Evolutionary conservation across 2,888 invertebrate species (phyloP).

Genomic region (Ernsta delagoae): DNA sequence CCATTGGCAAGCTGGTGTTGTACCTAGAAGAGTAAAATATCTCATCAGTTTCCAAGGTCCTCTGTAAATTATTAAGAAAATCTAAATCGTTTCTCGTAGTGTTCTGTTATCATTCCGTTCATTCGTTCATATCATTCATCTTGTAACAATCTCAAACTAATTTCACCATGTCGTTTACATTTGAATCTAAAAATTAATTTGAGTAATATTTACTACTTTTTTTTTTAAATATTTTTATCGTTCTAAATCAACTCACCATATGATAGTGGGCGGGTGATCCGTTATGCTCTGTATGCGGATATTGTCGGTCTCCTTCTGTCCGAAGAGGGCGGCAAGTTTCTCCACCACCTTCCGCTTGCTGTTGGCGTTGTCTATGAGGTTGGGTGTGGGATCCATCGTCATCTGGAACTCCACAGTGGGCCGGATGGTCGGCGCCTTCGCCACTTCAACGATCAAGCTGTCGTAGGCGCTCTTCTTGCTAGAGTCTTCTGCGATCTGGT

Average conservation of each 20-base stretch:
- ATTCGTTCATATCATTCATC: too few relatives aligned
- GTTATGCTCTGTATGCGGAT: conserved; percentile 90
- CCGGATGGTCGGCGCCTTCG: conserved; percentile 85
- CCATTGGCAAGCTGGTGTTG: conserved; percentile 91
- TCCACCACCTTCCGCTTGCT: conserved; percentile 93
- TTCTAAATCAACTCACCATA: conserved; percentile 83
- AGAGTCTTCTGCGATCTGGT: conserved; percentile 88
- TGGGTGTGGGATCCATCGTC: conserved; percentile 89
- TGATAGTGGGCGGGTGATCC: conserved; percentile 88
- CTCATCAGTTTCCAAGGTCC: neutral
- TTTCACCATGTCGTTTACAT: too few relatives aligned
- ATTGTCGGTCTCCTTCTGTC: conserved; percentile 89
- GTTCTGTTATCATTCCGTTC: too few relatives aligned
- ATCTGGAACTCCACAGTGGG: conserved; percentile 93
- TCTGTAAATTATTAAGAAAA: too few relatives aligned
- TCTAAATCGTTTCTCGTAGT: too few relatives aligned
- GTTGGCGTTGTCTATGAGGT: conserved; percentile 88
- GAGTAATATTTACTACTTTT: too few relatives aligned
- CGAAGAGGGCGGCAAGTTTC: conserved; percentile 90
- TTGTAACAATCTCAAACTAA: too few relatives aligned
- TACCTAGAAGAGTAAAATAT: conserved; percentile 69
- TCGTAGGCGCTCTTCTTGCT: conserved; percentile 91
- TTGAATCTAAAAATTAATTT: too few relatives aligned
- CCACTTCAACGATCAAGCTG: conserved; percentile 90
- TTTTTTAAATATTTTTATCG: too few relatives aligned